Conservation (phyloP, 2,113 vertebrate species). For the Pygoscelis adeliae region DNA sequence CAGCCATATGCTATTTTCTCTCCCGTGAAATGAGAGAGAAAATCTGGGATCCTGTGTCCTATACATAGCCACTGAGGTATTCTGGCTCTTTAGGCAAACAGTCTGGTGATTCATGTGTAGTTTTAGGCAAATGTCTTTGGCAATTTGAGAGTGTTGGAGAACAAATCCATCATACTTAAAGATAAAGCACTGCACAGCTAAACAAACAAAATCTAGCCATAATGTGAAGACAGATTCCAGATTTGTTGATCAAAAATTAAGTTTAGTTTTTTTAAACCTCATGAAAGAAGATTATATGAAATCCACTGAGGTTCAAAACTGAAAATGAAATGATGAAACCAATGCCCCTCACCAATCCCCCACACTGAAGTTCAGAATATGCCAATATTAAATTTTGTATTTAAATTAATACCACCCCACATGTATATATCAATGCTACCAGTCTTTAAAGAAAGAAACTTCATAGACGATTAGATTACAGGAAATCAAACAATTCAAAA, state of each 20-base stretch:
- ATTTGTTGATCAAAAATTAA: conserved; percentile 56
- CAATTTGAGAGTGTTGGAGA: neutral
- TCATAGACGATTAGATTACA: neutral
- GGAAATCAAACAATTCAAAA: neutral
- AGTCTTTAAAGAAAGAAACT: neutral
- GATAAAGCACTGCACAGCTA: conserved; percentile 60
- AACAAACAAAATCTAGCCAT: conserved; percentile 68
- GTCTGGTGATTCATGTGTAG: neutral
- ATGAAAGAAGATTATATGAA: conserved; percentile 77
- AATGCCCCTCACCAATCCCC: neutral
- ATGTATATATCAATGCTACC: neutral
- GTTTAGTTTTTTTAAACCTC: conserved; percentile 68
- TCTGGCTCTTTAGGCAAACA: neutral
- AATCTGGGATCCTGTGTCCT: neutral
- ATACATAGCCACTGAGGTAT: neutral
- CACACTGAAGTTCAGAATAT: neutral
- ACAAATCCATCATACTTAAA: neutral
- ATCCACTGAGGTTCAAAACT: conserved; percentile 72
- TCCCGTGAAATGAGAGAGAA: neutral
- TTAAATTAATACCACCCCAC: neutral
- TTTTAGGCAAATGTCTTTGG: neutral
- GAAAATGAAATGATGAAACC: neutral
- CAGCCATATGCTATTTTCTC: neutral
- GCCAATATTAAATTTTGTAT: neutral
- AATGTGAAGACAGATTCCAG: conserved; percentile 25